Conservation (phyloP, 1,140 invertebrate genomes). For the Eufriesea mexicana region DNA sequence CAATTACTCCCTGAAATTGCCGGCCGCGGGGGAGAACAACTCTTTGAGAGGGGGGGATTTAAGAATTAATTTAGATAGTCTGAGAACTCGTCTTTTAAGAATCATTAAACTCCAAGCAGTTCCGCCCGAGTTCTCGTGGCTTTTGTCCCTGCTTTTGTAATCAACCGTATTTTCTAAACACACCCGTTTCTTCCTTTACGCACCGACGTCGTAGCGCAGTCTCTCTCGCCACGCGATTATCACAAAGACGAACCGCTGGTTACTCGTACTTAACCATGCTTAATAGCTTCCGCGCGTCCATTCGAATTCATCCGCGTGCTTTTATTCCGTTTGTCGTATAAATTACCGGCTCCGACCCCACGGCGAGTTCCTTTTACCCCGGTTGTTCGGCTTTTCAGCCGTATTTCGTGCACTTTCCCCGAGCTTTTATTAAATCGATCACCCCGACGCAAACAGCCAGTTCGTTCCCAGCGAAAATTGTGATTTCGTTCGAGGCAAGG, state of each 20-base stretch:
- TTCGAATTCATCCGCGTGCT: no score
- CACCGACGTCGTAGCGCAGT: no score
- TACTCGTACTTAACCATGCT: not conserved
- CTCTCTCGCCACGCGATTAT: not conserved
- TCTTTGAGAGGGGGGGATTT: constrained; percentile 16
- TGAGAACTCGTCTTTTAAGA: constrained; percentile 15
- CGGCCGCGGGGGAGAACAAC: not conserved
- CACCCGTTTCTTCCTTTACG: no score
- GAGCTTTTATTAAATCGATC: not conserved
- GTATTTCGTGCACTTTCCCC: not conserved
- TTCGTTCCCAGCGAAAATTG: constrained; percentile 8
- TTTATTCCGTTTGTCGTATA: not conserved
- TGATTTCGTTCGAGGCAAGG: not conserved
- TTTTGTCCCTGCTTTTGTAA: no score
- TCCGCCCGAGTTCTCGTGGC: not conserved
- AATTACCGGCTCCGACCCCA: not conserved
- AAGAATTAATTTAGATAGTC: constrained; percentile 35
- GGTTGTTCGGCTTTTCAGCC: not conserved
- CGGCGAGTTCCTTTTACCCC: not conserved
- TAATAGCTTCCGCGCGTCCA: not conserved
- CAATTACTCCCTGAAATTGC: constrained; percentile 38
- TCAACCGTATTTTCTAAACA: not conserved
- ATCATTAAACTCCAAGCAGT: constrained; percentile 23
- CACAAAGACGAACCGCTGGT: not conserved
- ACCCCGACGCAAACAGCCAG: not conserved